A percentile compares a stretch with the other conserved stretches of the same genome.
Evolutionary conservation across 2,113 vertebrate species (phyloP).

Genomic region (Ptilonorhynchus violaceus): DNA sequence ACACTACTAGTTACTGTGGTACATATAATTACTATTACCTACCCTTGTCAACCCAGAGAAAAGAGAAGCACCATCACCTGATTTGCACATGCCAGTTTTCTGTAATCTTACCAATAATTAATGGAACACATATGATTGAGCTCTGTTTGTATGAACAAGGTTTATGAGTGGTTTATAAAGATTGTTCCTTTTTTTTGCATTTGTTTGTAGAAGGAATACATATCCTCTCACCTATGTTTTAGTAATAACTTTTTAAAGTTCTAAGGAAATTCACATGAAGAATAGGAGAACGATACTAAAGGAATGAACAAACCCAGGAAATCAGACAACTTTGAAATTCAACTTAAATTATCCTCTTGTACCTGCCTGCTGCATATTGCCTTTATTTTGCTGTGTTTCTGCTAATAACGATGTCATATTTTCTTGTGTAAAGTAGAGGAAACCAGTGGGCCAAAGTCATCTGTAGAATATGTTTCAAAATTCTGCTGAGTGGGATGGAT

Average conservation of each 20-base stretch:
- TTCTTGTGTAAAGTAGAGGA: background rate
- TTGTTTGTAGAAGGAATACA: background rate
- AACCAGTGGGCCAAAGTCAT: background rate
- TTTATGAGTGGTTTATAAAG: background rate
- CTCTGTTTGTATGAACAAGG: background rate
- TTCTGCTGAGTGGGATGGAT: background rate
- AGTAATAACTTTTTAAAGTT: background rate
- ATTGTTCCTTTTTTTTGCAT: background rate
- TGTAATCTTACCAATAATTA: background rate
- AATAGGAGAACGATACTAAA: background rate
- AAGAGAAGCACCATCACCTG: background rate
- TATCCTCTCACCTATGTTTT: background rate
- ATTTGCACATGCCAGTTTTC: background rate
- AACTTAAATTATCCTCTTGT: background rate
- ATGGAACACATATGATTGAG: background rate
- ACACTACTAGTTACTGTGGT: background rate
- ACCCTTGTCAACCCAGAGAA: background rate
- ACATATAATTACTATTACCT: background rate
- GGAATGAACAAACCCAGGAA: background rate
- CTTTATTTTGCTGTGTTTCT: background rate
- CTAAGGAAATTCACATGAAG: background rate
- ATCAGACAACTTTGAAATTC: background rate
- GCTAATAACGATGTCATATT: background rate
- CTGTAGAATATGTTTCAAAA: background rate
- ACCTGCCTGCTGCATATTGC: background rate